Evolutionary conservation across 2,113 vertebrate species (phyloP).

Genomic region (Camarhynchus parvulus): DNA sequence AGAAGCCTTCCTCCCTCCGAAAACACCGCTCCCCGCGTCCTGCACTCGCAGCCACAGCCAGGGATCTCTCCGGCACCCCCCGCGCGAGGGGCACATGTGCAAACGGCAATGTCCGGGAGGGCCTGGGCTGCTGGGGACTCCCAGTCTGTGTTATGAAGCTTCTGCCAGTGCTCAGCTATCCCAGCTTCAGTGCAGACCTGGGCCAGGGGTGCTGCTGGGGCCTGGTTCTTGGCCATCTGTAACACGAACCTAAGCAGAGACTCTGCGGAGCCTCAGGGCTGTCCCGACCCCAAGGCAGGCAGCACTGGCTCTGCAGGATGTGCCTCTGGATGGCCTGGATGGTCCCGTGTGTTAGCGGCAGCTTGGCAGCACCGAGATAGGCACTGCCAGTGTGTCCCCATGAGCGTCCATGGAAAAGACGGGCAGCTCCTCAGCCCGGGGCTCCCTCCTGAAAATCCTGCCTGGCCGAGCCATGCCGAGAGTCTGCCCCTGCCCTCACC

Average conservation of each 20-base stretch:
- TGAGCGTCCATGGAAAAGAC: accelerated
- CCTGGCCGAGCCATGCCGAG: accelerated
- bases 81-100: accelerated
- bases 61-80: accelerated
- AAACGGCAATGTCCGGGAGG: accelerated
- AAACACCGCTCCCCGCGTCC: not conserved
- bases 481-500: not conserved
- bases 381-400: accelerated
- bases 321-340: not conserved
- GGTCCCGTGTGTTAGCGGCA: not conserved
- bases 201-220: accelerated
- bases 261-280: not conserved
- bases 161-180: no score
- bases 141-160: accelerated
- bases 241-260: not conserved
- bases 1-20: not conserved
- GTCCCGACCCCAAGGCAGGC: accelerated
- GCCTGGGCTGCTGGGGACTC: accelerated
- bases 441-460: no score
- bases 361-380: accelerated
- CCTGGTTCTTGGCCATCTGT: not conserved
- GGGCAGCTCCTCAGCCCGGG: accelerated
- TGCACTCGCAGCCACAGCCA: accelerated
- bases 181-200: not conserved
- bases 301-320: accelerated